phyloP scores from a whole-genome alignment of 1,140 invertebrate species.

The Anagrus nilaparvatae region DNA sequence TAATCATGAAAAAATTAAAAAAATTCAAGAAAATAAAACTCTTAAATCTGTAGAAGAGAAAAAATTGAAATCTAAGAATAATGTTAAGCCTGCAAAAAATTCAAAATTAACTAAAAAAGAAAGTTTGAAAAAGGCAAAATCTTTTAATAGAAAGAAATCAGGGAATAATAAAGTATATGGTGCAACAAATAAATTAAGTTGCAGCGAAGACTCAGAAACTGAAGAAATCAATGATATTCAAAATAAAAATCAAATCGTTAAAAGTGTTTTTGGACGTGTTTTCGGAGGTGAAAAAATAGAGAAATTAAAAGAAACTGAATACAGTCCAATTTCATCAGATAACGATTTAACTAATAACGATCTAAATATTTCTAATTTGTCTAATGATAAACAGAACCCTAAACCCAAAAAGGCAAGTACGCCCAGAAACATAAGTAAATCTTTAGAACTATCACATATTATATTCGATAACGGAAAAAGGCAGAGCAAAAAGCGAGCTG shows the following conservation, averaged over 20 bases:
- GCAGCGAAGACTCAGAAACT: conserved; percentile 25
- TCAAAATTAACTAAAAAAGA: conserved; percentile 2
- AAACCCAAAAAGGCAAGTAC: no score
- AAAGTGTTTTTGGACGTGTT: conserved; percentile 35
- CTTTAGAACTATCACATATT: no score
- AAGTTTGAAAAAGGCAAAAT: conserved; percentile 10
- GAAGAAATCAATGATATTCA: conserved; percentile 14
- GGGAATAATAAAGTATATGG: conserved; percentile 11
- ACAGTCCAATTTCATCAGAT: no score
- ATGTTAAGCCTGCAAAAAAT: background rate
- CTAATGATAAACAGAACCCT: no score
- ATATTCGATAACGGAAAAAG: conserved; percentile 26
- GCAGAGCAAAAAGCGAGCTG: conserved; percentile 34
- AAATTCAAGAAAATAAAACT: no score
- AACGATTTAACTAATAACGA: no score
- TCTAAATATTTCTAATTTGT: no score
- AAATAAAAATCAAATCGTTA: conserved; percentile 35
- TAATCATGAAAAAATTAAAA: no score
- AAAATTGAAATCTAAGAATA: background rate
- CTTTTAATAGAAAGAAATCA: conserved; percentile 11
- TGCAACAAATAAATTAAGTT: conserved; percentile 10
- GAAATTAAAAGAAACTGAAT: conserved; percentile 36
- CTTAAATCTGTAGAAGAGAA: background rate
- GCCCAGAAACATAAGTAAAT: no score
- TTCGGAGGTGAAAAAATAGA: conserved; percentile 33